phyloP scores from a whole-genome alignment of 2,797 vertebrate genomes.

The Sebastes diaconus region DNA sequence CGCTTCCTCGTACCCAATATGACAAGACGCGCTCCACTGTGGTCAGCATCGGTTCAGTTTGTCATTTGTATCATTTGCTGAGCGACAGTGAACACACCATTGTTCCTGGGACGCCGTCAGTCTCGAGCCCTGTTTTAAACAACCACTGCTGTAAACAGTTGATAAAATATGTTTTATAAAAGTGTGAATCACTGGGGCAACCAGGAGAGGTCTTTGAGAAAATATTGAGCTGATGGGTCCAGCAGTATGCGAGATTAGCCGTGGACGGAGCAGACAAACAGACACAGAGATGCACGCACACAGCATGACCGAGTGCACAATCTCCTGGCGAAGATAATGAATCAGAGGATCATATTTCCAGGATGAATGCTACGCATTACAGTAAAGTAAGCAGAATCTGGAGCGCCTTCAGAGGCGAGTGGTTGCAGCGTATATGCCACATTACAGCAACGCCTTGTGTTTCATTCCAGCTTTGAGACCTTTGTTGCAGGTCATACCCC shows the following conservation, averaged over 20 bases:
- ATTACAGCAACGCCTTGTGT: neutral
- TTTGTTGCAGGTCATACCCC: neutral
- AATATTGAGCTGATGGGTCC: neutral
- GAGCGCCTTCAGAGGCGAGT: neutral
- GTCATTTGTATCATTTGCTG: neutral
- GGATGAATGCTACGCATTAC: neutral
- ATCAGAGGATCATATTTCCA: conserved; percentile 22
- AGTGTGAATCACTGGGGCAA: neutral
- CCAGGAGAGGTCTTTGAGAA: neutral
- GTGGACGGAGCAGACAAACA: neutral
- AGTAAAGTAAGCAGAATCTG: neutral
- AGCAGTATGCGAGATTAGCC: neutral
- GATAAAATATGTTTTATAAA: neutral
- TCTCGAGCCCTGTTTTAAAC: neutral
- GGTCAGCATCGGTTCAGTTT: neutral
- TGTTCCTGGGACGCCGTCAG: neutral
- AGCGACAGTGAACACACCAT: neutral
- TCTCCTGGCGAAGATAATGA: neutral
- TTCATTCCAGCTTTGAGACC: neutral
- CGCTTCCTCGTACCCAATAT: neutral
- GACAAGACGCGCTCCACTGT: too few species aligned
- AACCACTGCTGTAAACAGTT: neutral
- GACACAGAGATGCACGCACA: neutral
- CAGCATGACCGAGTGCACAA: neutral
- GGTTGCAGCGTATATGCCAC: neutral